Evolutionary conservation across 2,113 vertebrate genomes (phyloP).

Genomic region (Cichladusa arquata): DNA sequence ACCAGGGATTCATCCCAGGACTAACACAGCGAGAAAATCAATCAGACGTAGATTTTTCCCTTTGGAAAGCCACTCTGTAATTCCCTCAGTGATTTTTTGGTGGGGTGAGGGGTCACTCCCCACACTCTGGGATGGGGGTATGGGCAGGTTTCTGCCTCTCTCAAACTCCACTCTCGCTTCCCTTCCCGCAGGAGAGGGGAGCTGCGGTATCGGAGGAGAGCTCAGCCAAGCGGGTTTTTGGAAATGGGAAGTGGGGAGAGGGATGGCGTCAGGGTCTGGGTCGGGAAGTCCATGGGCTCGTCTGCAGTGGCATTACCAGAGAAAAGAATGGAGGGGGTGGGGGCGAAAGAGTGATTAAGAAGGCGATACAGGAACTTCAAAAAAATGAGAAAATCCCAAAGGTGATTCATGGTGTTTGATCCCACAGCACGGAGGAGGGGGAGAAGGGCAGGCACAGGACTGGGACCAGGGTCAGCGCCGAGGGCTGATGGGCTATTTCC

Average conservation of each 20-base stretch:
- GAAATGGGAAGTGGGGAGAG: slow-evolving; percentile 38
- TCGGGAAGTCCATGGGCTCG: neutral
- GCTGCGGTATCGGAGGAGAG: neutral
- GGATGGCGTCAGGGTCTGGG: neutral
- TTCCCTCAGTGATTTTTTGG: neutral
- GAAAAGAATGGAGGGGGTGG: too few species aligned
- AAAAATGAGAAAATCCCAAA: neutral
- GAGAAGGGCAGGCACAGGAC: neutral
- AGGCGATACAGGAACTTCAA: neutral
- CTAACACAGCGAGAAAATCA: neutral
- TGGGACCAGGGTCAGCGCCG: neutral
- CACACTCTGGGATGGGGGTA: neutral
- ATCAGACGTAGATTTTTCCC: accelerated
- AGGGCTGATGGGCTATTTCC: neutral
- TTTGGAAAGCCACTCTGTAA: neutral
- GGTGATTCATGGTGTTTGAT: neutral
- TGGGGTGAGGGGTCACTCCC: too few species aligned
- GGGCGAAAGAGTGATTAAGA: neutral
- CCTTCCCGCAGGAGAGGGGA: neutral
- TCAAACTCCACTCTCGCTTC: neutral
- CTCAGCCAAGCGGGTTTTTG: neutral
- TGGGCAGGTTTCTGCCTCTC: neutral
- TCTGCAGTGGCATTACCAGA: neutral
- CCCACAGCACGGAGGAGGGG: neutral
- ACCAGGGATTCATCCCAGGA: neutral